Percentiles rank a stretch among this genome's conserved stretches.
phyloP scores from a whole-genome alignment of 1,140 invertebrate genomes.

The Meloidogyne chitwoodi region DNA sequence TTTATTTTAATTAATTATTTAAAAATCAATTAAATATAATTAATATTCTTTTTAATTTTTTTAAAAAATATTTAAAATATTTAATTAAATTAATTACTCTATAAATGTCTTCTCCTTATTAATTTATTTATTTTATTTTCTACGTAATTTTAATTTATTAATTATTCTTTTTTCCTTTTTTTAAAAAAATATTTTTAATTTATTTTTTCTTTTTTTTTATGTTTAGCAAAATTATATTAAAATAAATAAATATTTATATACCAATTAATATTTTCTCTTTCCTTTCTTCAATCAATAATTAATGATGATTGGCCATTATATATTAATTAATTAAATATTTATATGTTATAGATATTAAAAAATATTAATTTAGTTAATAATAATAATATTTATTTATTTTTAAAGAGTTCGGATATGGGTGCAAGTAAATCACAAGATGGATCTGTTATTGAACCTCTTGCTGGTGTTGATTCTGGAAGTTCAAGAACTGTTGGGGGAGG shows the following conservation, averaged over 20 bases:
- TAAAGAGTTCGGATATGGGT: slow-evolving; percentile 18
- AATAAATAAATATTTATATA: neutral
- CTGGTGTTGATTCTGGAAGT: slow-evolving; percentile 17
- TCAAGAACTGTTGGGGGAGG: slow-evolving; percentile 15
- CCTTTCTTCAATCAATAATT: no score
- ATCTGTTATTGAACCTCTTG: slow-evolving; percentile 18
- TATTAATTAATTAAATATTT: neutral
- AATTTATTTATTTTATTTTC: no score
- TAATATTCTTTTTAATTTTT: no score
- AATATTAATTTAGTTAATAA: no score
- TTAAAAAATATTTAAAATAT: no score
- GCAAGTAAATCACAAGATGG: slow-evolving; percentile 17
- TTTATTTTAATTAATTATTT: no score
- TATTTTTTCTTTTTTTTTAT: neutral
- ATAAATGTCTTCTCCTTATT: no score
- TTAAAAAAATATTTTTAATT: neutral
- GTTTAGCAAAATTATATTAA: neutral
- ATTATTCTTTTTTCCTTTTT: no score
- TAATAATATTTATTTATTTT: neutral
- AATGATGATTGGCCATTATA: neutral
- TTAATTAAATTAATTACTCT: no score
- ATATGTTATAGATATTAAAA: neutral
- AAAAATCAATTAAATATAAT: no score
- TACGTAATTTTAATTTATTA: no score
- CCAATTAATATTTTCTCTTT: neutral